Evolutionary conservation across 1,140 invertebrate genomes (phyloP), one percentile per base, ranked within the genome.

Genomic region (Leucophenga varia): DNA sequence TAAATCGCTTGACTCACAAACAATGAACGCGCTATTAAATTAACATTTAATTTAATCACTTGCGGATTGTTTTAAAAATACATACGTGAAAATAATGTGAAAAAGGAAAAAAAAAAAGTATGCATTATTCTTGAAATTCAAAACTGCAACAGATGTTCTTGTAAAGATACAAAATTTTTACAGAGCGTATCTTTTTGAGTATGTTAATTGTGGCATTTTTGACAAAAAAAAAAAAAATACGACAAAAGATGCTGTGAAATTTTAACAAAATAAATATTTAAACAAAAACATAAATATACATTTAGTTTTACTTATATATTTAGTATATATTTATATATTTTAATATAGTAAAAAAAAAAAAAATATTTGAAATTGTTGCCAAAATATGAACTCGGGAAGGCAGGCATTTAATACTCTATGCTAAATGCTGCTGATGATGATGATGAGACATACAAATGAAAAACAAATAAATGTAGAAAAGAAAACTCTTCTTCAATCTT

Each of bases 1-100:
- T n/a, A n/a, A n/a, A n/a, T n/a, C 22, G 22, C 22, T 25, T 25
- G 22, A 25, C n/a, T n/a, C n/a, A n/a, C 22, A 25, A 10, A 25
- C 22, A 25, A 25, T 25, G 22, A 25, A 25, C 5, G 22, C 5
- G 22, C 22, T 25, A 25, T 55, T 50, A 55, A 55, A 52, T 55
- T 55, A 55, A 50, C 46, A 51, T 54, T 53, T 49, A 46, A 57
- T 61, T 63, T 67, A 67, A 67, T 67, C 64, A 63, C 51, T 43
- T 44, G 40, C 59, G 57, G 46, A 54, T 53, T 49, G 57, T 47
- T 55, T 53, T 49, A 50, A 50, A 30, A 54, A 50, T 42, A 54
- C 17, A 50, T 43, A 30, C 49, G 35, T 52, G 41, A 43, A n/a
- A 44, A 49, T 49, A 39, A 20, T 55, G 53, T 41, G 51, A 43